phyloP scores from a whole-genome alignment of 1,140 invertebrate genomes.

The Zaprionus africanus region DNA sequence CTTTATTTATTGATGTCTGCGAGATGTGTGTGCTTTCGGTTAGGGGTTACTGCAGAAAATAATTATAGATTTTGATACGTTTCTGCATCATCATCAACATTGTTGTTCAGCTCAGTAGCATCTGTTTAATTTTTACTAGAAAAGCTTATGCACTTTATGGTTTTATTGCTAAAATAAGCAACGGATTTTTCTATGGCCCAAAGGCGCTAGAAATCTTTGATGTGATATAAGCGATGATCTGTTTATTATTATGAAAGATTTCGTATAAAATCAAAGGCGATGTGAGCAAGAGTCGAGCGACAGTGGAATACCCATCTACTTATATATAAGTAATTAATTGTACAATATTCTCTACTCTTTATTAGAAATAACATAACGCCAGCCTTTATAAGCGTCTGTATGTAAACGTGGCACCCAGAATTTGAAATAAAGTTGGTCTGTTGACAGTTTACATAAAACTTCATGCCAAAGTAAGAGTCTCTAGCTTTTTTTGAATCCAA shows the following conservation, averaged over 20 bases:
- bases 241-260: background rate
- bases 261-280: background rate
- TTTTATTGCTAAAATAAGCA: background rate
- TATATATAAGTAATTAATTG: too few species aligned
- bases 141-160: background rate
- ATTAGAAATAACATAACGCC: too few species aligned
- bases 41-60: background rate
- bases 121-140: background rate
- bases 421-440: too few species aligned
- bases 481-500: too few species aligned
- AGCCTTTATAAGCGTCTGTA: too few species aligned
- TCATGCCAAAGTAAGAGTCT: too few species aligned
- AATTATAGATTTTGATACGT: slow-evolving; percentile 1
- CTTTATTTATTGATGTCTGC: slow-evolving; percentile 25
- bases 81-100: background rate
- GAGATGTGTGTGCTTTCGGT: background rate
- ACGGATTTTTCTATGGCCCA: background rate
- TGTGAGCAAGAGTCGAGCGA: too few species aligned
- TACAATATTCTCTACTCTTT: too few species aligned
- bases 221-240: too few species aligned
- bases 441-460: too few species aligned
- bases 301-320: too few species aligned
- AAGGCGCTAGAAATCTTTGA: background rate
- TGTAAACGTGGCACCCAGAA: too few species aligned
- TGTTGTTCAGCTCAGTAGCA: background rate